A percentile compares a stretch with the other conserved stretches of the same genome.
These are phyloP conservation scores for Drosophila merina DNA, from an alignment of 2,888 invertebrate genomes.

Conservation along the genomic window DNA sequence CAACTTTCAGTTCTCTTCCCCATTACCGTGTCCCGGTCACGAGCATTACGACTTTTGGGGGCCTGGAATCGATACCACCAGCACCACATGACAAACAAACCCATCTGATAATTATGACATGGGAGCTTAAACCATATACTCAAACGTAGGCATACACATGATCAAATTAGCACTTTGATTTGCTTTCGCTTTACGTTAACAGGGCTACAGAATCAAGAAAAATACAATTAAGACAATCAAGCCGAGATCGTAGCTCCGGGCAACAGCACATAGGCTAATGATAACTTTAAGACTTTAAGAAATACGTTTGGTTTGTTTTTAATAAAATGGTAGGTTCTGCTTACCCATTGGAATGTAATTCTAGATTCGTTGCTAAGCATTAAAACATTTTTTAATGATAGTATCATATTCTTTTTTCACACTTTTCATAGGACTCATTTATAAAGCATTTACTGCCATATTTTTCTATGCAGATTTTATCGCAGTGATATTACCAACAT, in stretches of 20 bases:
- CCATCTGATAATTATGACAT: slow-evolving; percentile 63
- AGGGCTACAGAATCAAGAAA: slow-evolving; percentile 39
- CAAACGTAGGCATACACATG: slow-evolving; percentile 29
- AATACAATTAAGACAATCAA: slow-evolving; percentile 68
- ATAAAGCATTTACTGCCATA: neutral
- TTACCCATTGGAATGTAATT: too few species aligned
- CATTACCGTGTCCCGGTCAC: slow-evolving; percentile 47
- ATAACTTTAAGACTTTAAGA: slow-evolving; percentile 51
- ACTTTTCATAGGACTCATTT: neutral
- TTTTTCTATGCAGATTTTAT: slow-evolving; percentile 2
- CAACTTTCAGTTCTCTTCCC: slow-evolving; percentile 34
- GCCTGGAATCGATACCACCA: neutral
- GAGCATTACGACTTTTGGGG: slow-evolving; percentile 41
- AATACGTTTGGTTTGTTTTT: neutral
- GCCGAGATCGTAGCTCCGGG: slow-evolving; percentile 7
- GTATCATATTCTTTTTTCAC: neutral
- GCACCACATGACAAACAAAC: slow-evolving; percentile 47
- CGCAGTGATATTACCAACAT: slow-evolving; percentile 23
- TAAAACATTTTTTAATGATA: too few species aligned
- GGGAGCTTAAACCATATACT: slow-evolving; percentile 2
- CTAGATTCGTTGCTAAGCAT: too few species aligned
- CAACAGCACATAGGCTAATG: slow-evolving; percentile 49
- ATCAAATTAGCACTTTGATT: slow-evolving; percentile 63
- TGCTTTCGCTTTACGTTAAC: slow-evolving; percentile 44
- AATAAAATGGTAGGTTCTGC: too few species aligned